A percentile compares a stretch with the other conserved stretches of the same genome.
Conservation (phyloP, 2,113 vertebrate genomes). For the Hippoglossus stenolepis region DNA sequence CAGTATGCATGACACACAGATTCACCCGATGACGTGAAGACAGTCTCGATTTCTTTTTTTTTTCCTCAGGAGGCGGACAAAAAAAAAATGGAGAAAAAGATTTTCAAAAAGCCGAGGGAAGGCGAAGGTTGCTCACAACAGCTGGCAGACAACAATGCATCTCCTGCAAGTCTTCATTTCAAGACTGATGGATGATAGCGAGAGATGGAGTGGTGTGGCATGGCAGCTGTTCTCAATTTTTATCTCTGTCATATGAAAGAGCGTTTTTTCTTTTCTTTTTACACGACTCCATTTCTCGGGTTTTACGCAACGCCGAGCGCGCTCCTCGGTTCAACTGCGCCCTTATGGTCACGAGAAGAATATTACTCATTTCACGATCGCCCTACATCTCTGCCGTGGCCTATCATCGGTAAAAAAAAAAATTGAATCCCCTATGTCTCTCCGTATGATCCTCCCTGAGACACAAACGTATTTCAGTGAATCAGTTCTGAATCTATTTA, state of each 20-base stretch:
- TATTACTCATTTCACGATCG: background rate
- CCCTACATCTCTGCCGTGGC: background rate
- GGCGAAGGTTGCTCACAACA: slow-evolving; percentile 49
- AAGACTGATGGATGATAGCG: slow-evolving; percentile 61
- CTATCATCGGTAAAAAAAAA: background rate
- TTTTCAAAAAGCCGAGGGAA: slow-evolving; percentile 36
- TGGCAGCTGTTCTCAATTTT: slow-evolving; percentile 49
- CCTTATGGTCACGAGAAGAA: background rate
- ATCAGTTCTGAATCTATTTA: too few relatives aligned
- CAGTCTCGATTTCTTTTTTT: background rate
- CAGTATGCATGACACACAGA: background rate
- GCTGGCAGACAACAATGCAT: slow-evolving; percentile 62
- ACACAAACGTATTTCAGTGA: too few relatives aligned
- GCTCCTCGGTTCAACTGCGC: background rate
- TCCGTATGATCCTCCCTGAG: too few relatives aligned
- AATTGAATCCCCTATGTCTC: background rate
- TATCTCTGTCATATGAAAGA: slow-evolving; percentile 43
- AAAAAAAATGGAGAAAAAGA: slow-evolving; percentile 3
- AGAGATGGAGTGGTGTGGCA: slow-evolving; percentile 36
- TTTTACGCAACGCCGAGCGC: slow-evolving; percentile 21
- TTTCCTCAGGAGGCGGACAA: background rate
- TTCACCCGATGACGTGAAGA: background rate
- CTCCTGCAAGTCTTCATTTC: slow-evolving; percentile 68
- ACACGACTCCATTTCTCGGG: slow-evolving; percentile 41
- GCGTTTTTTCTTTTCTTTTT: slow-evolving; percentile 6